These are phyloP conservation scores for Daboia siamensis DNA, from an alignment of 2,113 vertebrate species.

Conservation along the genomic window DNA sequence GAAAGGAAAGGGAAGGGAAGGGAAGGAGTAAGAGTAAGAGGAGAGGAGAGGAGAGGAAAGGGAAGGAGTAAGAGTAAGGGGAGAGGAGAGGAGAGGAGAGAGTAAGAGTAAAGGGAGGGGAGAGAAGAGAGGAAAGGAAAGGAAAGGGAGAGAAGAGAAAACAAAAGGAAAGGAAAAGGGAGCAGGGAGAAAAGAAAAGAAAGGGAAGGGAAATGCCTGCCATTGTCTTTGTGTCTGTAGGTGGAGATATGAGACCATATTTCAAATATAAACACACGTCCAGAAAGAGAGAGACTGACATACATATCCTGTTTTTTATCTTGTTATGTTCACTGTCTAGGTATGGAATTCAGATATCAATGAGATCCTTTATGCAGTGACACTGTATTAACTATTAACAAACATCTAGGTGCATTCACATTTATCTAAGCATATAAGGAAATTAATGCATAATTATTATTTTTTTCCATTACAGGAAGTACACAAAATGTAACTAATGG, in stretches of 20 bases:
- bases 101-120: no score
- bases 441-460: no score
- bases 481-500: not conserved
- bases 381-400: not conserved
- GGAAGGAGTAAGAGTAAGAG: no score
- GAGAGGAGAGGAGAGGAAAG: not conserved
- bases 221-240: constrained; percentile 41
- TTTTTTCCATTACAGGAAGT: not conserved
- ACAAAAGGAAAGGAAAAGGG: no score
- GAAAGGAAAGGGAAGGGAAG: not conserved
- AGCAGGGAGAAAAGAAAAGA: not conserved
- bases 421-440: not conserved
- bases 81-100: not conserved
- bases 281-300: not conserved
- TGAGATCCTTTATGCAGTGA: not conserved
- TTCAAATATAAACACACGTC: constrained; percentile 28
- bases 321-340: not conserved
- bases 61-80: no score
- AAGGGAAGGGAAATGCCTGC: not conserved
- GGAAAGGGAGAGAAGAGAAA: not conserved
- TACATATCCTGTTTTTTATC: not conserved
- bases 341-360: not conserved
- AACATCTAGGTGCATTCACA: not conserved
- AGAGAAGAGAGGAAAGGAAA: not conserved
- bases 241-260: constrained; percentile 42